Base-by-base conservation (phyloP, 2,888 invertebrate genomes). In the Lasioglossum pauxillum region DNA sequence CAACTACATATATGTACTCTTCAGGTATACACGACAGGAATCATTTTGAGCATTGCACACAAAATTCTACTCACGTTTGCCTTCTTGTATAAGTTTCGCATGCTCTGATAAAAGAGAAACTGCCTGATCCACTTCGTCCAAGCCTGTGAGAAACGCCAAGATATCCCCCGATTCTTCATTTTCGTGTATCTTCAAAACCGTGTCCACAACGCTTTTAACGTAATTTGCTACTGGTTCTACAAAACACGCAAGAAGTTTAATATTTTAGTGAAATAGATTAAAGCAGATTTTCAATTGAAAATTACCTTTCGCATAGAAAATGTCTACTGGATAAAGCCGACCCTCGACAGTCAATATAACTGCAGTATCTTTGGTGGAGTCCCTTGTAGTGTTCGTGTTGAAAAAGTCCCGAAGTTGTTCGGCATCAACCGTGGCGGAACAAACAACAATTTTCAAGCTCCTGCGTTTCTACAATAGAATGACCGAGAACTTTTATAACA, bases 341-440 rank as follows among this genome's bases (percentile, higher is more conserved):
- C 99, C 99, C 92, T 98, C 98, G 85, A 99, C 97, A 3, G 98
- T 98, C 94, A 99, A 96, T 76, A 99, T 97, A 0, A 97, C 96
- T 0, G 99, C 97, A 0, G 98, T 97, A 90, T 97, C 97, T 90
- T 96, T 96, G 2, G 94, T 92, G 19, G 93, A 92, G 88, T 95
- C 94, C 90, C 95, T 95, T 8, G 92, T 93, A 8, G 94, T 93
- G 85, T 96, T 96, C 14, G 95, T 95, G 95, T 97, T 97, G 94
- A 98, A 98, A 95, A 98, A 98, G 85, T 97, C 96, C 71, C 96
- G 96, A 19, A 98, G 96, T 90, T 98, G 97, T 94, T 98, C 97
- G 0, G 99, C 99, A 95, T 99, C 99, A 92, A 99, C 97, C 0
- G 99, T 99, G 0, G 99, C 99, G 0, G 99, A 99, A 0, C 99